Conservation (phyloP, 2,113 vertebrate species). For the Paratilapia polleni region DNA sequence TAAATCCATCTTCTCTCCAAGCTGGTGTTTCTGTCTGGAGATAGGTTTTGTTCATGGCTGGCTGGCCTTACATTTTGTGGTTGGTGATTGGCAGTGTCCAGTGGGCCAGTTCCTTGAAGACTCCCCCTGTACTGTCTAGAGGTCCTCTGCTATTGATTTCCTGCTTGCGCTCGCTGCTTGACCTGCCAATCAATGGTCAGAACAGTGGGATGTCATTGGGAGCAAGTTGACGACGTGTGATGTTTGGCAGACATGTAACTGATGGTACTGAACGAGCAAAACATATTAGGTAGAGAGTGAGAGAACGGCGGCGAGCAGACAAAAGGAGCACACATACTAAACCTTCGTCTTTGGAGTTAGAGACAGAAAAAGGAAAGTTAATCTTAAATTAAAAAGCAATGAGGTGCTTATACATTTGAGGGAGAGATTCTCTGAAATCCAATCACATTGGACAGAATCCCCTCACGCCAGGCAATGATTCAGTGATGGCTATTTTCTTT, state of each 20-base stretch:
- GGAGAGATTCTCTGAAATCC: slow-evolving; percentile 63
- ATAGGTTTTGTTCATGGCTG: slow-evolving; percentile 88
- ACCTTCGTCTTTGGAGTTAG: slow-evolving; percentile 35
- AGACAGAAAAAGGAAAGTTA: slow-evolving; percentile 62
- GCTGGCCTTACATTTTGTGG: slow-evolving; percentile 90
- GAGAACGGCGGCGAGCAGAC: slow-evolving; percentile 36
- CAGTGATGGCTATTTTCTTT: slow-evolving; percentile 67
- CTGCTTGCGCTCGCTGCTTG: slow-evolving; percentile 84
- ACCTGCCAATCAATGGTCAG: slow-evolving; percentile 88
- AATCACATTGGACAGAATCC: slow-evolving; percentile 66
- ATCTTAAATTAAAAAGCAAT: slow-evolving; percentile 80
- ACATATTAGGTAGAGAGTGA: slow-evolving; percentile 64
- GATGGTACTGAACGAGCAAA: slow-evolving; percentile 78
- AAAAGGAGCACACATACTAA: slow-evolving; percentile 16
- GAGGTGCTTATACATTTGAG: slow-evolving; percentile 62
- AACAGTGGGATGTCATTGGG: slow-evolving; percentile 89
- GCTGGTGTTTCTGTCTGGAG: slow-evolving; percentile 83
- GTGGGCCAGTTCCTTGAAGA: slow-evolving; percentile 87
- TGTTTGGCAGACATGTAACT: slow-evolving; percentile 78
- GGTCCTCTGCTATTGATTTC: slow-evolving; percentile 90
- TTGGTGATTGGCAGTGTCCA: slow-evolving; percentile 85
- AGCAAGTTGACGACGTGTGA: slow-evolving; percentile 82
- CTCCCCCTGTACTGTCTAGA: slow-evolving; percentile 82
- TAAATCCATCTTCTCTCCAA: slow-evolving; percentile 83
- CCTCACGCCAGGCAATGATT: slow-evolving; percentile 62